Conservation (phyloP, 2,797 vertebrate species). For the Molossus alvarezi region DNA sequence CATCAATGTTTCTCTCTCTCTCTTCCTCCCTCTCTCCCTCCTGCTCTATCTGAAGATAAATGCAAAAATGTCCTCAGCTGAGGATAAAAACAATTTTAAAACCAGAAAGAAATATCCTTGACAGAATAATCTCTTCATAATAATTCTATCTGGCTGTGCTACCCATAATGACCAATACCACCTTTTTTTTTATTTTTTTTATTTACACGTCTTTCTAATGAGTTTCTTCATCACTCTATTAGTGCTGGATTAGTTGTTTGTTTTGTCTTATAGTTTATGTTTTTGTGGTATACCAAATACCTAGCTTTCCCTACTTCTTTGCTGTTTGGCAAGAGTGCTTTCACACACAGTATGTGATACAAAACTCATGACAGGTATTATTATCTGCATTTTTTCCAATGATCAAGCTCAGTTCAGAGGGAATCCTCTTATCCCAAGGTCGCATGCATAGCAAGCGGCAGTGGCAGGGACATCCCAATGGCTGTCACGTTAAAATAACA, state of each 20-base stretch:
- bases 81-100: too few relatives aligned
- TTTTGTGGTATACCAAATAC: background rate
- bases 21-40: too few relatives aligned
- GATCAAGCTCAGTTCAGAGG: background rate
- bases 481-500: background rate
- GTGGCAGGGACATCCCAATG: background rate
- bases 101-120: background rate
- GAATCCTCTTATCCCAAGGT: background rate
- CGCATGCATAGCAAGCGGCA: conserved; percentile 10
- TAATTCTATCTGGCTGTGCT: background rate
- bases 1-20: too few relatives aligned
- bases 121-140: background rate
- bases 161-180: background rate
- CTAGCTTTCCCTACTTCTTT: background rate
- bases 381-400: background rate
- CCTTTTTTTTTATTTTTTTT: background rate
- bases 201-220: background rate
- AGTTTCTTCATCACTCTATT: background rate
- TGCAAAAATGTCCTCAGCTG: too few relatives aligned
- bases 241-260: background rate
- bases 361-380: background rate
- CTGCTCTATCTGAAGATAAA: too few relatives aligned
- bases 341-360: background rate
- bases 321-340: background rate
- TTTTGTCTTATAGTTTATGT: background rate